Evolutionary conservation across 2,113 vertebrate species (phyloP), one percentile per base, ranked within the genome.

Genomic region (Mionectes macconnelli): DNA sequence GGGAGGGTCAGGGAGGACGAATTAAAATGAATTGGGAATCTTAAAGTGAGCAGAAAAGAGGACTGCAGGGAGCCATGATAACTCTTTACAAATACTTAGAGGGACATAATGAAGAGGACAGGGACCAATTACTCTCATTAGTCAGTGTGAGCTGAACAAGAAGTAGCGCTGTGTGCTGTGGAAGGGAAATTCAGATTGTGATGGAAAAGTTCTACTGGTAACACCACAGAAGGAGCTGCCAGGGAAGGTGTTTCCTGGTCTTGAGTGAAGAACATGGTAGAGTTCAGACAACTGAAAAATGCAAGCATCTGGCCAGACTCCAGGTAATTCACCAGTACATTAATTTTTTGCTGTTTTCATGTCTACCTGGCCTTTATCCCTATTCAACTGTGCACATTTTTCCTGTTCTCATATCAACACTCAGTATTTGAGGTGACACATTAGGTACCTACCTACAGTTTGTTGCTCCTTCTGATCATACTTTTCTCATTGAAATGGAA

Each of bases 51-150:
- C 47, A 89, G 86, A 39, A 84, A 90, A 86, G 70, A 95, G 97
- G 93, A 80, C 96, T 90, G 86, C 84, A 76, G 94, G 87, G 96
- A 94, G 76, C 27, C 59, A 21, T 82, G 95, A 85, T 60, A 81
- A 84, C 90, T 78, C 84, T 81, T 95, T 94, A 90, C 81, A 89
- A 95, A 94, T 78, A 95, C 90, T 91, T 77, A 85, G 70, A 93
- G 82, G 86, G 87, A 84, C n/a, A 40, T 94, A 75, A 88, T 33
- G 20, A n/a, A 44, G 95, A 94, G 84, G 81, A 96, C 40, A 90
- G 96, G 93, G 97, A 97, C 93, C 96, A 59, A 82, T 97, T 96
- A 92, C 82, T 92, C 90, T 96, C 93, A 78, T 97, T 91, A 97
- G 84, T 77, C 90, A 87, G 81, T 30, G 76, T 12, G 14, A 94